phyloP scores from a whole-genome alignment of 2,888 invertebrate genomes.

The Tipula vernalis region DNA sequence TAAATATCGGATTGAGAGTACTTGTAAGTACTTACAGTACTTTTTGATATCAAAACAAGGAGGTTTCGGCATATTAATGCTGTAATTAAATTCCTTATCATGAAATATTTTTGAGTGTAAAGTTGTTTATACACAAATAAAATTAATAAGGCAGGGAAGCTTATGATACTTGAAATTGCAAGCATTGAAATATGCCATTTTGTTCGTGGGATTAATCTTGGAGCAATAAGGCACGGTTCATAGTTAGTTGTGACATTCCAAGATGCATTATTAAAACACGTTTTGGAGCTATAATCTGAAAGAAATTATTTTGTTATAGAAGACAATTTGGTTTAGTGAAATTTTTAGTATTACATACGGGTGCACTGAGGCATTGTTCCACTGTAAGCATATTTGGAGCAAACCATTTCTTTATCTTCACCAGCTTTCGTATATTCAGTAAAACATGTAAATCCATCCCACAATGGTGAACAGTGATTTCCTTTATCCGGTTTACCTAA shows the following conservation, averaged over 20 bases:
- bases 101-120: conserved; percentile 39
- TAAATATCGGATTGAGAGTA: background rate
- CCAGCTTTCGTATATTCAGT: conserved; percentile 31
- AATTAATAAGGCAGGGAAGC: conserved; percentile 44
- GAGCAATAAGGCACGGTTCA: conserved; percentile 41
- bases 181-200: conserved; percentile 42
- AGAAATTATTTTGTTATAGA: background rate
- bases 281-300: conserved; percentile 45
- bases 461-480: conserved; percentile 40
- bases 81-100: conserved; percentile 48
- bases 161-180: conserved; percentile 38
- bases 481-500: conserved; percentile 13
- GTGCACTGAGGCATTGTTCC: conserved; percentile 41
- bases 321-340: background rate
- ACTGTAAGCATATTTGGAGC: conserved; percentile 47
- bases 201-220: conserved; percentile 39
- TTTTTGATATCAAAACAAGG: conserved; percentile 43
- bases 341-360: conserved; percentile 35
- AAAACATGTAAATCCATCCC: conserved; percentile 56
- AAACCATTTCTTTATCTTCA: conserved; percentile 36
- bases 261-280: conserved; percentile 39
- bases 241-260: conserved; percentile 50
- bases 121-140: conserved; percentile 43
- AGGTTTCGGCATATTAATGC: conserved; percentile 45
- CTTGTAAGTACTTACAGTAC: conserved; percentile 21